Evolutionary conservation across 2,113 vertebrate species (phyloP), one percentile per base, ranked within the genome.

Genomic region (Tympanuchus pallidicinctus): DNA sequence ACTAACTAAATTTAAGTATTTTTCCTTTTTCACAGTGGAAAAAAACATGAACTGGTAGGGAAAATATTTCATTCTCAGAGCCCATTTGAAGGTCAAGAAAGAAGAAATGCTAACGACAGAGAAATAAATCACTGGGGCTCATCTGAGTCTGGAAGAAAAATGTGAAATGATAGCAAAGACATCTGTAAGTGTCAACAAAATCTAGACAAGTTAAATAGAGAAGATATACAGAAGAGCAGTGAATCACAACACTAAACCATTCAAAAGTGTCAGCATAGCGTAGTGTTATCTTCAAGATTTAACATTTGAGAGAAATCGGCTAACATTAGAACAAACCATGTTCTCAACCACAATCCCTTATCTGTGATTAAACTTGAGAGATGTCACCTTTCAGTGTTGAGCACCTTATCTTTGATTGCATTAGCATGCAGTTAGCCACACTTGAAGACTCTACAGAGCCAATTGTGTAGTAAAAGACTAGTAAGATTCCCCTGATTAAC

Each of bases 1-100:
- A 93, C 78, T 57, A 22, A 86, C 95, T 95, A 97, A 95, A 97
- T 94, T 94, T 97, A 96, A 86, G 61, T 88, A 75, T 86, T 87
- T 94, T 96, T 88, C 94, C 86, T 84, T 89, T 28, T 86, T 88
- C 82, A 95, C 73, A 95, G 64, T 83, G 94, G 94, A 90, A 96
- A 96, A 28, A 94, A 86, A 8, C 64, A 84, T 87, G 61, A 88
- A 83, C n/a, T 38, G 34, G 43, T 65, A 86, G 50, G 82, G 76
- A 71, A 90, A 89, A 8, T 59, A 96, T 89, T 82, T 93, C 38
- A 95, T 94, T 90, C 78, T 78, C 93, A 93, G 86, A 86, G 20
- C 32, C 60, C n/a, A 59, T 89, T 45, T 93, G 85, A 96, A 96
- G 88, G 86, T 90, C 89, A 95, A 42, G 66, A 83, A 79, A 94